phyloP scores from a whole-genome alignment of 2,113 vertebrate species.

The Ancistrus triradiatus region DNA sequence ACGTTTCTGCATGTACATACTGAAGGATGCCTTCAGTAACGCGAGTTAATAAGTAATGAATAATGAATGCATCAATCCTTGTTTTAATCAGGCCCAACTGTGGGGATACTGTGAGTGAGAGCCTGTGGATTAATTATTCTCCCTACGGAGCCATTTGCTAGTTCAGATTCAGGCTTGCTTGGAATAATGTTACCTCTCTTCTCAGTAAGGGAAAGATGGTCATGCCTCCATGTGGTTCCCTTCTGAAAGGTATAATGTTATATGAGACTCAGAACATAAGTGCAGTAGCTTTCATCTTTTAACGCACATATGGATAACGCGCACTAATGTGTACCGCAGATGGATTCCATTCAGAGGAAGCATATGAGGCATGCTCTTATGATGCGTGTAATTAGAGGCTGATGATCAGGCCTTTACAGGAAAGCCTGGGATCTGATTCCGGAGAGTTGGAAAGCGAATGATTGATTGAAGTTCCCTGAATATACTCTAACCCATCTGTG shows the following conservation, averaged over 20 bases:
- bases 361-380: neutral
- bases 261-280: constrained; percentile 14
- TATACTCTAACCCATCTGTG: too few relatives aligned
- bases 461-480: too few relatives aligned
- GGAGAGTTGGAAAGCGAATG: neutral
- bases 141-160: constrained; percentile 10
- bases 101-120: neutral
- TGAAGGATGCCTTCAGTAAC: constrained; percentile 10
- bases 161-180: constrained; percentile 4
- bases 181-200: constrained; percentile 23
- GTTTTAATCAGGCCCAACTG: constrained; percentile 23
- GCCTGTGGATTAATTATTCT: constrained; percentile 33
- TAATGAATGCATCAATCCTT: constrained; percentile 31
- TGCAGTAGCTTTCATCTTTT: constrained; percentile 8
- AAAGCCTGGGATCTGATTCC: neutral
- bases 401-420: neutral
- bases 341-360: neutral
- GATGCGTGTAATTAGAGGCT: constrained; percentile 1
- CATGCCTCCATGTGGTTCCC: constrained; percentile 18
- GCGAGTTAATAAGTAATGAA: constrained; percentile 32
- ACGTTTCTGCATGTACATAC: constrained; percentile 2
- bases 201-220: neutral
- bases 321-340: neutral
- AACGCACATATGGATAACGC: neutral
- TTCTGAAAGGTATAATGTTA: neutral